A percentile compares a stretch with the other conserved stretches of the same genome.
These are phyloP conservation scores for Promerops cafer DNA, from an alignment of 2,113 vertebrate species.

Conservation along the genomic window DNA sequence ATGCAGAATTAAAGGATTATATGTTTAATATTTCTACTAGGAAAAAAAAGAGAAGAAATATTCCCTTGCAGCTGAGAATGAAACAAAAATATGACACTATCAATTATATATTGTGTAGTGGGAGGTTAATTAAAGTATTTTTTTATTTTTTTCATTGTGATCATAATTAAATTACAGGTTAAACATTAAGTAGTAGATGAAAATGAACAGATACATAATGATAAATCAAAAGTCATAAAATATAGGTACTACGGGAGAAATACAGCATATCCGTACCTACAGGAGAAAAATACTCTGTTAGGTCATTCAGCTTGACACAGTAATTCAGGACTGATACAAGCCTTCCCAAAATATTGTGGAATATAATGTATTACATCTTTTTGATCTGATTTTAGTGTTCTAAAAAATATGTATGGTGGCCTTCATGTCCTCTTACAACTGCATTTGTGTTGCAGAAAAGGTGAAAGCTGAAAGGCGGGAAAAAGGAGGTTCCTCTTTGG, in stretches of 20 bases:
- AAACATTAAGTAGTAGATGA: background rate
- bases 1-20: background rate
- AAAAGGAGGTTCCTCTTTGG: background rate
- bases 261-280: fast-evolving
- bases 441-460: background rate
- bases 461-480: background rate
- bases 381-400: background rate
- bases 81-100: background rate
- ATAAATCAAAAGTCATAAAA: background rate
- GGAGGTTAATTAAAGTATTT: background rate
- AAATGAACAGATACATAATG: background rate
- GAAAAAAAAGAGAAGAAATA: background rate
- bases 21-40: background rate
- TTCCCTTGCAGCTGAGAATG: background rate
- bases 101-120: background rate
- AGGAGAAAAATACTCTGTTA: background rate
- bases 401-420: background rate
- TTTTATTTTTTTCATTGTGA: background rate
- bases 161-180: background rate
- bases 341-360: background rate
- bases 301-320: background rate
- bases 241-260: background rate
- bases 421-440: background rate
- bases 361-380: background rate
- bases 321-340: background rate